Evolutionary conservation across 2,888 invertebrate genomes (phyloP), one percentile per base, ranked within the genome.

Genomic region (Cephus rjabovi): DNA sequence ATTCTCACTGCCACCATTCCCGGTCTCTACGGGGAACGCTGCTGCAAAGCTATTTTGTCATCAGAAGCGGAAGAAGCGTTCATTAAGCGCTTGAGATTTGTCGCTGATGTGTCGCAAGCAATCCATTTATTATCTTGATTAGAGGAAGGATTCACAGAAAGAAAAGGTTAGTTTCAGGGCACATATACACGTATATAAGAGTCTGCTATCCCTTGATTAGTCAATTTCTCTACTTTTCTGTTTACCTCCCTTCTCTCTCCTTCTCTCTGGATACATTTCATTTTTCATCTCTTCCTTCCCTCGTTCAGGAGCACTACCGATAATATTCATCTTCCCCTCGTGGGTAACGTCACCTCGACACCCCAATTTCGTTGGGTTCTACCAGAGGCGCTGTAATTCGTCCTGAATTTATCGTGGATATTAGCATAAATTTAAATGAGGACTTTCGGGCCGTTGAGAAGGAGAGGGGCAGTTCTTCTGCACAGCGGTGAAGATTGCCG

Each of bases 301-400:
- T 56, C 56, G 56, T 23, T 56, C 23, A 23, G 15, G 23, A 56
- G 23, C 40, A 15, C 15, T 40, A 40, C 15, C 40, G 40, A 71
- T 71, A 71, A 6, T 71, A 71, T 11, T 23, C 33, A 31, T 34
- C 31, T 34, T 34, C 71, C 23, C 11, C 12, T 34, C 3, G 30
- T 71, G 33, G 71, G 31, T 71, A 15, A 71, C 33, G 71, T 34
- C 33, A 34, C 6, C 31, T 15, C 31, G 31, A 40, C 56, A 69
- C 33, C 70, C 69, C 15, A 33, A 75, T 75, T 69, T 75, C 35
- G 34, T 70, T 75, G 69, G 34, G 75, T 75, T 70, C n/a, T 12
- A 30, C 73, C 23, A 23, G 56, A 23, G 56, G 23, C 56, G 56
- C 56, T 23, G 56, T 56, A 56, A 56, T 56, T 56, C 56, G 56